Base-by-base conservation (phyloP, 1,140 invertebrate genomes). In the Ridgeia piscesae region DNA sequence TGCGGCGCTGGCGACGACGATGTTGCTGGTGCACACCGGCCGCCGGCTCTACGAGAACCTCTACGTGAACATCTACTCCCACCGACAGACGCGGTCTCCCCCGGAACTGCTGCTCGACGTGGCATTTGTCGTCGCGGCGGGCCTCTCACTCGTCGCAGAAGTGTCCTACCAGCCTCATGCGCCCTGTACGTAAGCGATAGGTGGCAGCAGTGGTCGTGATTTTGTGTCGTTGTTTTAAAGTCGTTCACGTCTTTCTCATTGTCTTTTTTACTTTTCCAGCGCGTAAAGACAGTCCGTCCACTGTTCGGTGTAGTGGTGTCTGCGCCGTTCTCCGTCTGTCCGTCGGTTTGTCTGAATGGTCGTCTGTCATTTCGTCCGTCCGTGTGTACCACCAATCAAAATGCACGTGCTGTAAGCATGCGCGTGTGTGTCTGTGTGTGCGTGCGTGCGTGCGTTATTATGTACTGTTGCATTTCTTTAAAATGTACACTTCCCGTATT, bases 1-100 rank as follows among this genome's bases (percentile, higher is more conserved):
- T 58, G 48, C 91, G n/a, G 34, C 42, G 91, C 34, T 91, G 34
- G 91, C 91, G 17, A 17, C 48, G 31, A 17, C 33, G 17, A 35
- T 91, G 35, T 91, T 91, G 2, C 33, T 89, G 21, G 31, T 35
- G 21, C 88, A 92, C 35, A 35, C 34, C n/a, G 89, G 34, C 33
- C 77, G 92, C 6, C 17, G 92, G 14, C 34, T 92, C 42, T 92
- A 90, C 34, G 92, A 92, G 89, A 34, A 35, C n/a, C 34, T 89
- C 27, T 35, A 35, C 77, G 48, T 92, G 9, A 92, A 89, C 89
- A 90, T 92, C 77, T 92, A 90, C 77, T 92, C 92, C 6, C 34
- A 42, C 31, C 92, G 92, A 34, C 92, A 92, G 42, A 31, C 89
- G 27, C 31, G 91, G 8, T 33, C 17, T 34, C 77, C 89, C 11